Evolutionary conservation across 2,113 vertebrate species (phyloP).

Genomic region (Passer domesticus): DNA sequence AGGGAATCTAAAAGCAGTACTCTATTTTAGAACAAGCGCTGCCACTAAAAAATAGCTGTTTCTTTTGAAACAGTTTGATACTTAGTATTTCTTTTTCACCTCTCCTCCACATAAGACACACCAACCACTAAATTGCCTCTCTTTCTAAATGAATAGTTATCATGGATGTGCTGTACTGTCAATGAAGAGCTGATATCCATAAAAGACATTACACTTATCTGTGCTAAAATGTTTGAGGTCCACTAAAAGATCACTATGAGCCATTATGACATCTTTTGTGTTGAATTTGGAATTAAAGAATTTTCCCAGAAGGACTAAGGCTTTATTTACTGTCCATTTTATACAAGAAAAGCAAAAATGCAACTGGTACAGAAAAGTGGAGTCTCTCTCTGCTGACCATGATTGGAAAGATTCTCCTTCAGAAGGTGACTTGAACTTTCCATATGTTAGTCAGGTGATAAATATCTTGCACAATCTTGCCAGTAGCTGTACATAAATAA

Average conservation of each 20-base stretch:
- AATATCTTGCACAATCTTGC: background rate
- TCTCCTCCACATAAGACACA: background rate
- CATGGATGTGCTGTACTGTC: background rate
- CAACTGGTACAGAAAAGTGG: background rate
- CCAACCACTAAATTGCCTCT: background rate
- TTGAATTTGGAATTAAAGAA: background rate
- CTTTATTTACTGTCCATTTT: background rate
- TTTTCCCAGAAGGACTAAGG: background rate
- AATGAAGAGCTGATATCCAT: background rate
- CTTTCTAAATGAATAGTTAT: background rate
- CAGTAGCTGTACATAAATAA: background rate
- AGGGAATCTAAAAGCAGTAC: constrained; percentile 12
- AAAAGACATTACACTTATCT: background rate
- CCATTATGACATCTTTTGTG: background rate
- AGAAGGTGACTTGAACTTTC: background rate
- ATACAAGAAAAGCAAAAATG: background rate
- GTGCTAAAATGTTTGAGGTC: background rate
- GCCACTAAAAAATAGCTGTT: background rate
- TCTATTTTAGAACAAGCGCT: background rate
- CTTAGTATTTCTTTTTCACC: background rate
- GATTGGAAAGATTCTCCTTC: background rate
- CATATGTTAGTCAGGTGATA: background rate
- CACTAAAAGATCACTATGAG: background rate
- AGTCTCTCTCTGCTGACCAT: background rate
- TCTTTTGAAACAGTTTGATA: background rate